phyloP scores from a whole-genome alignment of 2,113 vertebrate genomes.

The Pteropus alecto region DNA sequence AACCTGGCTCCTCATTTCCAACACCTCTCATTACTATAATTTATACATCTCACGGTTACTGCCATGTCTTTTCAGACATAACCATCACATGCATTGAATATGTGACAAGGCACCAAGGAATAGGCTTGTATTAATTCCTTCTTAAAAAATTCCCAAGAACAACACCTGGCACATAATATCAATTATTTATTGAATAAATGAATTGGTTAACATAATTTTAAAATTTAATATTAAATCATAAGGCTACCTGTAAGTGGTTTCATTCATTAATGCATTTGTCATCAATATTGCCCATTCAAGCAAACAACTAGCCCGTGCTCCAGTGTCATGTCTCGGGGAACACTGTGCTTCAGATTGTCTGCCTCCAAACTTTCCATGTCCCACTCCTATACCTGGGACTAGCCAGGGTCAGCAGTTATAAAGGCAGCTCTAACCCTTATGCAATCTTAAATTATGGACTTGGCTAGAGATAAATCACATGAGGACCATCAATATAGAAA shows the following conservation, averaged over 20 bases:
- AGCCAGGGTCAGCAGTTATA: not conserved
- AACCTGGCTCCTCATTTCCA: not conserved
- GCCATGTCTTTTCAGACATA: rapidly evolving
- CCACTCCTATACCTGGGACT: not conserved
- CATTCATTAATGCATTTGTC: not conserved
- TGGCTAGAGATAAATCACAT: not conserved
- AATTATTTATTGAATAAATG: not conserved
- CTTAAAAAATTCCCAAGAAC: not conserved
- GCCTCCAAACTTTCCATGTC: not conserved
- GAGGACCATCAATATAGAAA: not conserved
- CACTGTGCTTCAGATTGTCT: not conserved
- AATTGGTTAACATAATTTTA: not conserved
- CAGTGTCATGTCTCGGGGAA: rapidly evolving
- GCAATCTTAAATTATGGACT: not conserved
- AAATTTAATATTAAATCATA: not conserved
- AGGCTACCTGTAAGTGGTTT: not conserved
- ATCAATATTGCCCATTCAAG: not conserved
- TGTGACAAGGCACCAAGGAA: not conserved
- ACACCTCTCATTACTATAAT: not conserved
- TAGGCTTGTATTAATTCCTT: not conserved
- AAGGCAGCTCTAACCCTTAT: not conserved
- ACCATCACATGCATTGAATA: not conserved
- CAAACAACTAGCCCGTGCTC: not conserved
- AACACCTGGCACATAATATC: not conserved
- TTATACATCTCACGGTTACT: not conserved